These are phyloP conservation scores for Eriosoma lanigerum DNA, from an alignment of 1,140 invertebrate genomes.

Conservation along the genomic window DNA sequence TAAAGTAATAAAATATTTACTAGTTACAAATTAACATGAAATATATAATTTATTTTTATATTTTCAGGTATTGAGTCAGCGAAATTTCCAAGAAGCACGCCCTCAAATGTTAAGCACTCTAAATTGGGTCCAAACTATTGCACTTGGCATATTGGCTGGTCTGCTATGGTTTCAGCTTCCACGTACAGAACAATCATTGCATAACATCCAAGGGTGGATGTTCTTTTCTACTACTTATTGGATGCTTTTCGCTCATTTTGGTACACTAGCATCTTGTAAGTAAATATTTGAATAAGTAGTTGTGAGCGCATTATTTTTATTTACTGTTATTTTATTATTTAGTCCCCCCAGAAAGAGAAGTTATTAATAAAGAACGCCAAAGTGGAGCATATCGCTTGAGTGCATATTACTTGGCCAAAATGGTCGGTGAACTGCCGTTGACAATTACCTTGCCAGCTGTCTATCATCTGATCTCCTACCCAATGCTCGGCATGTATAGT, in stretches of 20 bases:
- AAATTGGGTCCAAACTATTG: constrained; percentile 79
- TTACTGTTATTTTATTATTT: constrained; percentile 53
- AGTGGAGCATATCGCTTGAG: constrained; percentile 81
- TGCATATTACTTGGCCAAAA: constrained; percentile 83
- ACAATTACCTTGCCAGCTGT: constrained; percentile 76
- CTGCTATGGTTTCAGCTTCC: constrained; percentile 79
- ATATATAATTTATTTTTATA: neutral
- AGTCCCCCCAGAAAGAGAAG: constrained; percentile 81
- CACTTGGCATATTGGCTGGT: constrained; percentile 73
- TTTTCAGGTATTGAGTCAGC: constrained; percentile 67
- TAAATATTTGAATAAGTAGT: neutral
- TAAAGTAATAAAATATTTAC: constrained; percentile 61
- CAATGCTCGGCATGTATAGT: constrained; percentile 70
- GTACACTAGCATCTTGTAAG: constrained; percentile 74
- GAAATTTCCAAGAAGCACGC: constrained; percentile 79
- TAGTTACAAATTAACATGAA: neutral
- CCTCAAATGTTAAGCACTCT: constrained; percentile 77
- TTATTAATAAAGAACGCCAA: constrained; percentile 79
- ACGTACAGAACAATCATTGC: constrained; percentile 71
- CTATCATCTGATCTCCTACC: constrained; percentile 79
- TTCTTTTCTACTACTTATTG: constrained; percentile 85
- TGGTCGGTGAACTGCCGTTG: constrained; percentile 78
- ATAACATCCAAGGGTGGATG: constrained; percentile 84
- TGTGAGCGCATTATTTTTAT: neutral
- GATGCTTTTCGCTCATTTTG: constrained; percentile 83